Percentiles rank a stretch among this genome's conserved stretches.
These are phyloP conservation scores for Alexandromys fortis DNA, from an alignment of 2,113 vertebrate species.

Conservation along the genomic window DNA sequence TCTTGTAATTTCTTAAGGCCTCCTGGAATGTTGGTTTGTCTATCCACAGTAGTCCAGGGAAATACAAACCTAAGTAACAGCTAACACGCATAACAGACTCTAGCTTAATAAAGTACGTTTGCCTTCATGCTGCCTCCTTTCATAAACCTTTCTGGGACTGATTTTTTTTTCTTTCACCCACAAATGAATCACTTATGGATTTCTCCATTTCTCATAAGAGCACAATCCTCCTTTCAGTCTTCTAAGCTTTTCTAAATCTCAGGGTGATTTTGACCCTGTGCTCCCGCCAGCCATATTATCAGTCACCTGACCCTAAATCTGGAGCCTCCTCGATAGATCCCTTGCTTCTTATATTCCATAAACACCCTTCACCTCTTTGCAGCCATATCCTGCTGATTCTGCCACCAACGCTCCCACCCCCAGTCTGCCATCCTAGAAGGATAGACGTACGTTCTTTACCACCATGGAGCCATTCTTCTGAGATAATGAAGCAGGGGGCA, in stretches of 20 bases:
- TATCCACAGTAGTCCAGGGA: background rate
- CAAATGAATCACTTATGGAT: slow-evolving; percentile 68
- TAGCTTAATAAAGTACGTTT: slow-evolving; percentile 36
- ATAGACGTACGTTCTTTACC: background rate
- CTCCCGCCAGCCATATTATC: background rate
- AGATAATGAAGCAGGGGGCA: background rate
- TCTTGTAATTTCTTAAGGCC: background rate
- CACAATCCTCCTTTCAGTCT: slow-evolving; percentile 36
- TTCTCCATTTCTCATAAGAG: slow-evolving; percentile 56
- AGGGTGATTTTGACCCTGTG: slow-evolving; percentile 36
- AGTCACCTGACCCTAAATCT: background rate
- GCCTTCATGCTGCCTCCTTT: slow-evolving; percentile 61
- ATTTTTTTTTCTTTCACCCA: slow-evolving; percentile 17
- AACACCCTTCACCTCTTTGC: background rate
- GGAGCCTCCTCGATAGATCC: background rate
- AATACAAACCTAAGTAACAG: background rate
- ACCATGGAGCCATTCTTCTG: background rate
- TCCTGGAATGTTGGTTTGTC: background rate
- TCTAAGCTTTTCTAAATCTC: slow-evolving; percentile 47
- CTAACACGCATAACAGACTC: background rate
- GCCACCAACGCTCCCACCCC: background rate
- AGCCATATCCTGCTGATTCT: background rate
- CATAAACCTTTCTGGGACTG: slow-evolving; percentile 53
- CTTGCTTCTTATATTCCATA: background rate
- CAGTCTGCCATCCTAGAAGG: background rate